Percentiles rank a stretch among this genome's conserved stretches.
These are phyloP conservation scores for Illadopsis cleaveri DNA, from an alignment of 2,113 vertebrate genomes.

Conservation along the genomic window DNA sequence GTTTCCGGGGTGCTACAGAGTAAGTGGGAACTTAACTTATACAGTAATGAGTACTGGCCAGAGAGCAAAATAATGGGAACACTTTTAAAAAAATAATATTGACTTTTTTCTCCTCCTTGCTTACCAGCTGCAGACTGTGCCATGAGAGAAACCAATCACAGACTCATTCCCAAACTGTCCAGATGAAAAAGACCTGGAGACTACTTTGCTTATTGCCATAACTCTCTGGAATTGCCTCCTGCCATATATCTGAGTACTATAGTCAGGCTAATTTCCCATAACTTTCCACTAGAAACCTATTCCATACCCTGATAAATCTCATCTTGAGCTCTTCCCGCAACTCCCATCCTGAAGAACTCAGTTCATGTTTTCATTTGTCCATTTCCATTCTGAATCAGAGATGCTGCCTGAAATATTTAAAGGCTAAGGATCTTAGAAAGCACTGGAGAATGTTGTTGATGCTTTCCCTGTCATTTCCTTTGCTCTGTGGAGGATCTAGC, in stretches of 20 bases:
- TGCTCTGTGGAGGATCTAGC: neutral
- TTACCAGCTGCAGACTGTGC: neutral
- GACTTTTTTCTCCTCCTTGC: neutral
- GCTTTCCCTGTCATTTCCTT: neutral
- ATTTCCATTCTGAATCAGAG: neutral
- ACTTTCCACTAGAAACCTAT: slow-evolving; percentile 22
- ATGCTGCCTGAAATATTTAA: slow-evolving; percentile 15
- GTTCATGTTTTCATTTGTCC: neutral
- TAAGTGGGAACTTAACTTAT: neutral
- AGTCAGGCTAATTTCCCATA: slow-evolving; percentile 47
- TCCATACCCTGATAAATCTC: neutral
- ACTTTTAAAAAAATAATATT: neutral
- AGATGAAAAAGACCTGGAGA: slow-evolving; percentile 37
- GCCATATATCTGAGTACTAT: slow-evolving; percentile 36
- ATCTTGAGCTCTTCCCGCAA: neutral
- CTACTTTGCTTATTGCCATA: slow-evolving; percentile 44
- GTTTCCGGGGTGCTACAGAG: neutral
- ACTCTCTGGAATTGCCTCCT: slow-evolving; percentile 29
- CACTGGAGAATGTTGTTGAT: neutral
- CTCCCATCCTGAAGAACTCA: neutral
- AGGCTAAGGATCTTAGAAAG: neutral
- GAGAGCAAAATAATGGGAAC: neutral
- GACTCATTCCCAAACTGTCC: slow-evolving; percentile 50
- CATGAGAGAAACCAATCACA: slow-evolving; percentile 33
- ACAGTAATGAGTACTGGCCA: neutral